Conservation (phyloP, 2,797 vertebrate species). For the Lates japonicus region DNA sequence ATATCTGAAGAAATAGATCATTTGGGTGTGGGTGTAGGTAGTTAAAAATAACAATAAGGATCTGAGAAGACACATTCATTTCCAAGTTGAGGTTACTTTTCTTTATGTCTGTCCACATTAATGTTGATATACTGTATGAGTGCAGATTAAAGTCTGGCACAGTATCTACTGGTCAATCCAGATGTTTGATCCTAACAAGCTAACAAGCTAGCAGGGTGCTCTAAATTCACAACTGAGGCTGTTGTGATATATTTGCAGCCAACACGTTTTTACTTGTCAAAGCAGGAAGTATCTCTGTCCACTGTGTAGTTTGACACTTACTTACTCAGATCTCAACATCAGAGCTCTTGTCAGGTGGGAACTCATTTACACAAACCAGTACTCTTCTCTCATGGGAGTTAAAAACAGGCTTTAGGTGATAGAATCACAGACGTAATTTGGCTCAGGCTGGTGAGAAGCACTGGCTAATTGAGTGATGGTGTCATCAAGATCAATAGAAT, state of each 20-base stretch:
- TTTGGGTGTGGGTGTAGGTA: background rate
- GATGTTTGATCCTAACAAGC: constrained; percentile 17
- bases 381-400: constrained; percentile 26
- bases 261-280: background rate
- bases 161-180: background rate
- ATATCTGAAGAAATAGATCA: too few species aligned
- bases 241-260: background rate
- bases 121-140: background rate
- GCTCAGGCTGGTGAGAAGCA: constrained; percentile 31
- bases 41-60: background rate
- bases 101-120: background rate
- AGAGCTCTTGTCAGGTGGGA: background rate
- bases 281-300: background rate
- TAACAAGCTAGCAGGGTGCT: constrained; percentile 9
- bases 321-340: constrained; percentile 27
- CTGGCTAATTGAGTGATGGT: constrained; percentile 46
- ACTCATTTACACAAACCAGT: constrained; percentile 20
- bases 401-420: constrained; percentile 27
- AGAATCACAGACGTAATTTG: constrained; percentile 37
- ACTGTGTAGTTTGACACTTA: background rate
- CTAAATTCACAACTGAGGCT: background rate
- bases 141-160: background rate
- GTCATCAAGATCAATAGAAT: constrained; percentile 53
- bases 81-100: background rate
- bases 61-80: background rate